These are phyloP conservation scores for Phrixothrix hirtus DNA, from an alignment of 2,888 invertebrate species.

Conservation along the genomic window DNA sequence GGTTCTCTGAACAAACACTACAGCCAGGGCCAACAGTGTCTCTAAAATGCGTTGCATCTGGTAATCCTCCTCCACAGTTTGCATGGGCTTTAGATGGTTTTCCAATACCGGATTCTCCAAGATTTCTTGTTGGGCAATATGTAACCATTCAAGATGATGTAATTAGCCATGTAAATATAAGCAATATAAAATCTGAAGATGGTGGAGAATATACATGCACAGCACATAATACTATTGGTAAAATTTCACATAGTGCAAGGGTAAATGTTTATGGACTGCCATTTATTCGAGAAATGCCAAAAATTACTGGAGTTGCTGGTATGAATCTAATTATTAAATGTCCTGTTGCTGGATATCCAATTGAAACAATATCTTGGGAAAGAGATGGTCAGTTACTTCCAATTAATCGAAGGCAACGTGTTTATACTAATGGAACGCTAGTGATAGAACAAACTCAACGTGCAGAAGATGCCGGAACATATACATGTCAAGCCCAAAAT, in stretches of 20 bases:
- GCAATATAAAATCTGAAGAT: constrained; percentile 84
- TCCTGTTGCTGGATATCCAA: constrained; percentile 88
- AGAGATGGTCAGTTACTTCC: constrained; percentile 86
- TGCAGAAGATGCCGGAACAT: constrained; percentile 83
- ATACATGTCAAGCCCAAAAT: constrained; percentile 88
- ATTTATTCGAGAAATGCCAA: constrained; percentile 85
- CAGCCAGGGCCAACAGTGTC: constrained; percentile 91
- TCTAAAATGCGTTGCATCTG: constrained; percentile 91
- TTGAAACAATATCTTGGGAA: constrained; percentile 87
- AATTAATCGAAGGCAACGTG: constrained; percentile 82
- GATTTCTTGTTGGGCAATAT: constrained; percentile 89
- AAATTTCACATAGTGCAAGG: constrained; percentile 78
- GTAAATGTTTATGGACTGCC: constrained; percentile 88
- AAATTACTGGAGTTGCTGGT: constrained; percentile 85
- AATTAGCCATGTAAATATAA: constrained; percentile 90
- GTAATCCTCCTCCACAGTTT: constrained; percentile 91
- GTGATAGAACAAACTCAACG: constrained; percentile 85
- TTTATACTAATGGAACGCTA: constrained; percentile 84
- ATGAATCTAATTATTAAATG: constrained; percentile 83
- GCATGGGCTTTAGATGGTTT: constrained; percentile 90
- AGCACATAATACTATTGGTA: constrained; percentile 81
- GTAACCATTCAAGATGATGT: constrained; percentile 91
- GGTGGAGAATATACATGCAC: constrained; percentile 88
- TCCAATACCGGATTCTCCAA: constrained; percentile 63
- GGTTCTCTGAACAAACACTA: constrained; percentile 90